phyloP scores from a whole-genome alignment of 2,888 invertebrate species.

The Cremastobaeus sp. region DNA sequence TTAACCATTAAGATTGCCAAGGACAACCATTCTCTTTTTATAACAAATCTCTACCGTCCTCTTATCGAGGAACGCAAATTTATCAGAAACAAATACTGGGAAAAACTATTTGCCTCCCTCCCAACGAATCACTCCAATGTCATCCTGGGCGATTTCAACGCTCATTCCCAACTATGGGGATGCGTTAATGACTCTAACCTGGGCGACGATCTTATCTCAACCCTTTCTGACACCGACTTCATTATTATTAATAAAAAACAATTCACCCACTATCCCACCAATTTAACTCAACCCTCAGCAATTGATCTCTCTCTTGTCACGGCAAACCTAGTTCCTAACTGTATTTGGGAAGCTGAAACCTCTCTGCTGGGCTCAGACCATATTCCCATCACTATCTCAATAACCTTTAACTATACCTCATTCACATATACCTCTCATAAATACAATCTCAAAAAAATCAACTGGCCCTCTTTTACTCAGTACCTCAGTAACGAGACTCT shows the following conservation, averaged over 20 bases:
- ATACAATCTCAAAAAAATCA: background rate
- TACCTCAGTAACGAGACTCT: background rate
- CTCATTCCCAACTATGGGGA: slow-evolving; percentile 6
- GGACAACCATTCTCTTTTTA: background rate
- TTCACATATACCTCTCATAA: background rate
- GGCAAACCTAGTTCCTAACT: background rate
- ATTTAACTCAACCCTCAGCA: background rate
- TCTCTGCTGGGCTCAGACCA: background rate
- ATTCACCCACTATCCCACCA: background rate
- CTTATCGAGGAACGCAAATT: background rate
- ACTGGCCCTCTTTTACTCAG: background rate
- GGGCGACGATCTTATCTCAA: background rate
- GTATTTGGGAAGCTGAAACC: background rate
- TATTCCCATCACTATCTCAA: background rate
- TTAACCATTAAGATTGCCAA: background rate
- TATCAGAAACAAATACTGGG: slow-evolving; percentile 5
- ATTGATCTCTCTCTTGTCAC: background rate
- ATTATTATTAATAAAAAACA: background rate
- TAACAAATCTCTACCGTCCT: slow-evolving; percentile 8
- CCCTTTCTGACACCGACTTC: background rate
- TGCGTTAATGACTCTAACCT: background rate
- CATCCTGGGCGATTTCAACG: slow-evolving; percentile 9
- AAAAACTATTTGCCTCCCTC: background rate
- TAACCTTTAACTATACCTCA: background rate
- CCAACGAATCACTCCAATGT: background rate